Conservation (phyloP, 2,888 invertebrate species). For the Zelleria hepariella region DNA sequence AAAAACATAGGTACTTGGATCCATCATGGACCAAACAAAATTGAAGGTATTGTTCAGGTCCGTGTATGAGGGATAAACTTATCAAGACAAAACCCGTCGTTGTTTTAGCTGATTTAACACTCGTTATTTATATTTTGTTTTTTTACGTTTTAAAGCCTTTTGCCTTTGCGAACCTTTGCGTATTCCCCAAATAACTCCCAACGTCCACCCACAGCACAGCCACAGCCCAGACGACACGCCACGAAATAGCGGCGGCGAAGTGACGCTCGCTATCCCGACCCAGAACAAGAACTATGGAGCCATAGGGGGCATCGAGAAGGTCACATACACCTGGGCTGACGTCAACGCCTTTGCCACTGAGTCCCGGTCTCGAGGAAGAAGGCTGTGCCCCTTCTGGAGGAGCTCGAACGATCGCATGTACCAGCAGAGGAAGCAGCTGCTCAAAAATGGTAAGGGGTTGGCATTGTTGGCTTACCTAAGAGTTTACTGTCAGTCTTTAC, state of each 20-base stretch:
- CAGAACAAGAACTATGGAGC: conserved; percentile 47
- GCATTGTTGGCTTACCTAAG: too few species aligned
- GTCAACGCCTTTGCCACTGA: conserved; percentile 81
- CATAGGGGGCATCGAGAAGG: conserved; percentile 55
- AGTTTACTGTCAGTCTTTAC: too few species aligned
- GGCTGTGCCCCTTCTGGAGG: conserved; percentile 62
- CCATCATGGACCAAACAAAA: too few species aligned
- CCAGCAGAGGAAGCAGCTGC: conserved; percentile 77
- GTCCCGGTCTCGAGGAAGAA: conserved; percentile 53
- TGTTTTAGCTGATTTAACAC: too few species aligned
- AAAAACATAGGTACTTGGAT: too few species aligned
- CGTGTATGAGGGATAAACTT: too few species aligned
- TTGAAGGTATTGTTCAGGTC: too few species aligned
- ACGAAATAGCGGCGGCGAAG: conserved; percentile 41
- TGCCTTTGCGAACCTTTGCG: background rate
- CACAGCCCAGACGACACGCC: conserved; percentile 40
- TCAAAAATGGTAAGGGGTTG: conserved; percentile 78
- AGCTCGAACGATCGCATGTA: conserved; percentile 46
- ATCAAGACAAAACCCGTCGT: too few species aligned
- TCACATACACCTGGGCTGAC: conserved; percentile 85
- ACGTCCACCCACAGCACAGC: conserved; percentile 40
- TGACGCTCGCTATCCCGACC: conserved; percentile 37
- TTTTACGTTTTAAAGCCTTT: background rate
- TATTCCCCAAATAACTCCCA: background rate
- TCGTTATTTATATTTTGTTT: too few species aligned